Conservation (phyloP, 2,888 invertebrate species). For the Pecten maximus region DNA sequence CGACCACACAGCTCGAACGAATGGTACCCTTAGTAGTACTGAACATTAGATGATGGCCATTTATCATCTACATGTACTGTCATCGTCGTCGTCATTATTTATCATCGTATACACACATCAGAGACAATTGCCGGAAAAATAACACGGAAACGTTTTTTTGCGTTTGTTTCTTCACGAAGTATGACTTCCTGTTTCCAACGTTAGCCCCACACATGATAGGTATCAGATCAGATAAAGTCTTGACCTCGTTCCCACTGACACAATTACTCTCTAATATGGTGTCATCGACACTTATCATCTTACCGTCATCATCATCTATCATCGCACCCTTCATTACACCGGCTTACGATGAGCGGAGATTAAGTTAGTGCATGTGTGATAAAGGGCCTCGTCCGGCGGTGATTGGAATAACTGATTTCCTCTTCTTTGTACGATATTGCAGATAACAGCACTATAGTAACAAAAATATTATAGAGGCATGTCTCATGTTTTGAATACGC, state of each 20-base stretch:
- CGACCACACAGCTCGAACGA: not conserved
- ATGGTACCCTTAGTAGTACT: not conserved
- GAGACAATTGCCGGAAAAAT: not conserved
- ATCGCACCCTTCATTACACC: not conserved
- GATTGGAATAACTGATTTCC: not conserved
- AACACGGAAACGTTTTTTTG: not conserved
- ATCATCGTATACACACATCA: not conserved
- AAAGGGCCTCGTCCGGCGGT: not conserved
- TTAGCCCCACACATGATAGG: not conserved
- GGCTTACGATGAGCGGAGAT: not conserved
- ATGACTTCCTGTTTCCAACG: not conserved
- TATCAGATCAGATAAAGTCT: not conserved
- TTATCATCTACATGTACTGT: not conserved
- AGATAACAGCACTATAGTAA: not conserved
- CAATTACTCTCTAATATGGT: not conserved
- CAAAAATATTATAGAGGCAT: not conserved
- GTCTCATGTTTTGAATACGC: not conserved
- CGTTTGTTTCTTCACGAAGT: not conserved
- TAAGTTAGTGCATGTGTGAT: not conserved
- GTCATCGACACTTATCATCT: not conserved
- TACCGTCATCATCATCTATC: constrained; percentile 4
- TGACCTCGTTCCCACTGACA: not conserved
- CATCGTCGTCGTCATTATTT: not conserved
- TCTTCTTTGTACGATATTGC: not conserved
- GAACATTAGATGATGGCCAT: not conserved